Evolutionary conservation across 2,888 invertebrate species (phyloP).

Genomic region (Parnassius smintheus): DNA sequence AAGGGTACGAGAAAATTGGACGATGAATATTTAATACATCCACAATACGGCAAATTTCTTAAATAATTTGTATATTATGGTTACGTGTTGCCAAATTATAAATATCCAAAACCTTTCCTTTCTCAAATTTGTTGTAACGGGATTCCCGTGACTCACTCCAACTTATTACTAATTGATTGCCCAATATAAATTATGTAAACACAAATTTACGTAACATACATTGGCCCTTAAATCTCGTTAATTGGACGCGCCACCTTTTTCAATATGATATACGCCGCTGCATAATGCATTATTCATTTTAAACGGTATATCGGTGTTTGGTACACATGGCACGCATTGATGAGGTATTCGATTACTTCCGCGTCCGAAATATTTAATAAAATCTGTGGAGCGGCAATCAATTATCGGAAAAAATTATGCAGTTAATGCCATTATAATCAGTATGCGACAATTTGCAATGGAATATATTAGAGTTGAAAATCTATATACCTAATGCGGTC

Average conservation of each 20-base stretch:
- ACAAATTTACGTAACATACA: slow-evolving; percentile 21
- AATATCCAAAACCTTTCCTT: neutral
- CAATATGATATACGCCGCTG: slow-evolving; percentile 15
- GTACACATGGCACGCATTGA: slow-evolving; percentile 4
- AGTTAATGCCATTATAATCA: slow-evolving; percentile 10
- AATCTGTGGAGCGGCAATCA: slow-evolving; percentile 1
- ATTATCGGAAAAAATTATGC: slow-evolving; percentile 11
- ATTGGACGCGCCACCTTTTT: slow-evolving; percentile 15
- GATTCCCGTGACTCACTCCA: slow-evolving; percentile 9
- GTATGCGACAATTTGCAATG: slow-evolving; percentile 3
- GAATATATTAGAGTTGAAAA: neutral
- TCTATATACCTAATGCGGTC: too few species aligned
- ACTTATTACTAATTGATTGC: slow-evolving; percentile 18
- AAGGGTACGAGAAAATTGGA: too few species aligned
- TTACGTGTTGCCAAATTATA: too few species aligned
- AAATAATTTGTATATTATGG: too few species aligned
- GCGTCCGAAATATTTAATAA: slow-evolving; percentile 6
- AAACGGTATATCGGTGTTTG: slow-evolving; percentile 9
- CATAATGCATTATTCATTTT: slow-evolving; percentile 19
- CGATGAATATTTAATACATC: too few species aligned
- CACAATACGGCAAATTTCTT: too few species aligned
- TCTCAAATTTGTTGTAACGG: slow-evolving; percentile 22
- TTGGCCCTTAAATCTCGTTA: slow-evolving; percentile 22
- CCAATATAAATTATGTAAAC: slow-evolving; percentile 23
- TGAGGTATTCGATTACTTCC: slow-evolving; percentile 15